Base-by-base conservation (phyloP, 2,113 vertebrate genomes). In the Felis chaus region DNA sequence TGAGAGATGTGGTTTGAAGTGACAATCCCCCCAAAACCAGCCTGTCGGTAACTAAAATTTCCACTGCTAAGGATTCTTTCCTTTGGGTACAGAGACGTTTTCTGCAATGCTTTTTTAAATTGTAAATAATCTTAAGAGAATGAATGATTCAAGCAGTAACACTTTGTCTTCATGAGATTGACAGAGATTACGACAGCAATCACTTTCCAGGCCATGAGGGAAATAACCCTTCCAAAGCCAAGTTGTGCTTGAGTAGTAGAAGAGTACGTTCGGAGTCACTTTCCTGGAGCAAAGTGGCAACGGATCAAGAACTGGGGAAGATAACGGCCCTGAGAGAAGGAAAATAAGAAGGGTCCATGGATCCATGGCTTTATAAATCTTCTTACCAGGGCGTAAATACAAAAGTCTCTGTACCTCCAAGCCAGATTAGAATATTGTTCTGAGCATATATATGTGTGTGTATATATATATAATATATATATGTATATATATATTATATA, bases 161-260 rank as follows among this genome's bases (percentile, higher is more conserved):
- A 74, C 88, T 97, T 93, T 95, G 88, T 98, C 95, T 97, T 97
- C 89, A 76, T 55, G 55, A 96, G 85, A 96, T 57, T 91, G 95
- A 89, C 91, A 88, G 89, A 95, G 95, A 98, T 96, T 96, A 96
- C 91, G 85, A 97, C 85, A 88, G 81, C 65, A 97, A 96, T 97
- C 94, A 88, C 89, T 74, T 98, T 94, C 69, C 63, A 65, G 63
- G 92, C 25, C 96, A 80, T 27, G 65, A 68, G 94, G 94, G 92
- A 93, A 95, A 94, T 93, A 39, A 4, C 9, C 15, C 76, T 65
- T 53, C 53, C 61, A 93, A 98, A 94, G 36, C 63, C 39, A n/a
- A 57, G 7, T 10, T 87, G 63, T 93, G 85, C 66, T 66, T 94
- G 76, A 85, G 55, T 15, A 29, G 69, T 13, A 36, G 23, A 53